phyloP scores from a whole-genome alignment of 1,140 invertebrate genomes.

The Notospermus geniculatus region DNA sequence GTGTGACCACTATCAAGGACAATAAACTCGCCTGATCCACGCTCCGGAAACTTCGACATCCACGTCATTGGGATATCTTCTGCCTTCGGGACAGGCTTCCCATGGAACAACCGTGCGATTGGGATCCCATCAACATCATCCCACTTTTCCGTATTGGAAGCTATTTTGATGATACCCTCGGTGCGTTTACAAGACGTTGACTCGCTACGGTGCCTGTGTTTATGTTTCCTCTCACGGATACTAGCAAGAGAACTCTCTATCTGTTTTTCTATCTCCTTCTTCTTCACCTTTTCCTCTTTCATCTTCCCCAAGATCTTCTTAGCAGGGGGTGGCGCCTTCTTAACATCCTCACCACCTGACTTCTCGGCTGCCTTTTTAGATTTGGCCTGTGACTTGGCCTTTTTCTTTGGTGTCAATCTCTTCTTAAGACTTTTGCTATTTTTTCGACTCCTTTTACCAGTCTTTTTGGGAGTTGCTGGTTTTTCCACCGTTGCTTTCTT shows the following conservation, averaged over 20 bases:
- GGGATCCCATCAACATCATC: neutral
- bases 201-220: neutral
- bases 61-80: neutral
- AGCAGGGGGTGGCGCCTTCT: too few relatives aligned
- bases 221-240: neutral
- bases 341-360: too few relatives aligned
- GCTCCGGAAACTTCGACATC: neutral
- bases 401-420: slow-evolving; percentile 4
- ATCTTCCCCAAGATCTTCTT: too few relatives aligned
- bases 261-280: too few relatives aligned
- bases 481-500: neutral
- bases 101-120: neutral
- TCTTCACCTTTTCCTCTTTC: too few relatives aligned
- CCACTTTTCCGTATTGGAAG: neutral
- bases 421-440: neutral
- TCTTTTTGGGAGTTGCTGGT: slow-evolving; percentile 11
- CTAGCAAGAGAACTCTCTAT: too few relatives aligned
- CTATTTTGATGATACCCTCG: neutral
- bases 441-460: slow-evolving; percentile 6
- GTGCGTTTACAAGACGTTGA: neutral
- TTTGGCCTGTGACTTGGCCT: neutral
- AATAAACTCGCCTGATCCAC: neutral
- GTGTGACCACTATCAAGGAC: slow-evolving; percentile 2
- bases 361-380: too few relatives aligned
- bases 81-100: neutral